These are phyloP conservation scores for Porites cylindrica DNA, from an alignment of 92 coral and sea anemone genomes.

Conservation along the genomic window DNA sequence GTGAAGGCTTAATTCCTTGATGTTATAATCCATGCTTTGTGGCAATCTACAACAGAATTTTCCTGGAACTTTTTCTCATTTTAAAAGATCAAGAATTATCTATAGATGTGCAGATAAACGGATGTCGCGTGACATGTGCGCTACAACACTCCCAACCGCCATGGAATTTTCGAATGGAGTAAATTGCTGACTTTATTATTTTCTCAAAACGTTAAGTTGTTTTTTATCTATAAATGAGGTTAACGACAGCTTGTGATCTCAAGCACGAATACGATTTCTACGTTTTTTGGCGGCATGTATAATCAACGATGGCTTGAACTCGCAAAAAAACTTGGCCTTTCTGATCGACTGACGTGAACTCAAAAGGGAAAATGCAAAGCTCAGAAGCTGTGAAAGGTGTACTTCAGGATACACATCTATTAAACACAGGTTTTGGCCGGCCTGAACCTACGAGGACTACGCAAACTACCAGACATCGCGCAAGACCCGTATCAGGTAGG, in stretches of 20 bases:
- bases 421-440: constrained; percentile 28
- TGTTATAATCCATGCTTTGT: not conserved
- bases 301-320: too few relatives aligned
- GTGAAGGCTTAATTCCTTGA: not conserved
- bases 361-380: constrained; percentile 71
- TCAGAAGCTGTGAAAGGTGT: constrained; percentile 78
- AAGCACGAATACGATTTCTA: not conserved
- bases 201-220: not conserved
- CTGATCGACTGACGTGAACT: not conserved
- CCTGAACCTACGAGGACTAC: constrained; percentile 44
- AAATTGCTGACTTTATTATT: constrained; percentile 1
- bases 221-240: not conserved
- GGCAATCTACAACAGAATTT: not conserved
- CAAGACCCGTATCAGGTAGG: constrained; percentile 66
- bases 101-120: not conserved
- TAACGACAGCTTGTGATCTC: not conserved
- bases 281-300: not conserved
- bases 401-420: constrained; percentile 76
- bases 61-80: not conserved
- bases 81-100: not conserved
- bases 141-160: not conserved
- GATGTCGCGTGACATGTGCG: not conserved
- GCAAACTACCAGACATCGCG: constrained; percentile 28
- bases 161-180: constrained; percentile 1
- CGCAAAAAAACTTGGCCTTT: not conserved